Conservation (phyloP, 2,113 vertebrate species). For the Helogale parvula region DNA sequence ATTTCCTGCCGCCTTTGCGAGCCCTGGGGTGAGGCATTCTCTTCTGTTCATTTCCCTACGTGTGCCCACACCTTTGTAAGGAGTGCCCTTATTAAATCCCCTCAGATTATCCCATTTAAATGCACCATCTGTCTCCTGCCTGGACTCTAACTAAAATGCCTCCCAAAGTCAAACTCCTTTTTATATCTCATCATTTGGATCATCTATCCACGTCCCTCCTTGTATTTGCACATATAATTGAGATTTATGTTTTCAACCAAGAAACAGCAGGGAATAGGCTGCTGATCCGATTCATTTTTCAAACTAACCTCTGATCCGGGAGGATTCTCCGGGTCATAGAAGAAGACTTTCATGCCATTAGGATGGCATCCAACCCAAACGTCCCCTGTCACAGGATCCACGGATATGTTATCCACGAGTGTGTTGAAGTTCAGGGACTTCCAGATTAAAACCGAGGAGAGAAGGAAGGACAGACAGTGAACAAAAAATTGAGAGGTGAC, state of each 20-base stretch:
- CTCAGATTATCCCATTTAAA: neutral
- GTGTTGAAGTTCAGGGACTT: constrained; percentile 89
- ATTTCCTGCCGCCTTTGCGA: neutral
- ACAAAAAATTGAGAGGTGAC: neutral
- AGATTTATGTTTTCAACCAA: constrained; percentile 15
- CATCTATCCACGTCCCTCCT: neutral
- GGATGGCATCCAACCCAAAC: constrained; percentile 95
- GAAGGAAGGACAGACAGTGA: neutral
- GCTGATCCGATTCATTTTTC: neutral
- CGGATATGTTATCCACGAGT: constrained; percentile 91
- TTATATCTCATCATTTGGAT: neutral
- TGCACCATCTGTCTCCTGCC: neutral
- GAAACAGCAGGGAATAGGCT: neutral
- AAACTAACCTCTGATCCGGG: constrained; percentile 94
- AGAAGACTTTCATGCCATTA: constrained; percentile 85
- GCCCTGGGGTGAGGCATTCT: neutral
- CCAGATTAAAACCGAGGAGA: neutral
- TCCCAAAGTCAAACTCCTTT: neutral
- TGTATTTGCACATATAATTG: neutral
- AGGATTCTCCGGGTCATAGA: constrained; percentile 81
- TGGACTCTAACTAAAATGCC: neutral
- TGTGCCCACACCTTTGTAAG: neutral
- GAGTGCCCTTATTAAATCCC: neutral
- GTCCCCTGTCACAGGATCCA: constrained; percentile 92
- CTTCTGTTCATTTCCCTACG: neutral